These are phyloP conservation scores for Rhopalosiphum nymphaeae DNA, from an alignment of 2,888 invertebrate species.

Conservation along the genomic window DNA sequence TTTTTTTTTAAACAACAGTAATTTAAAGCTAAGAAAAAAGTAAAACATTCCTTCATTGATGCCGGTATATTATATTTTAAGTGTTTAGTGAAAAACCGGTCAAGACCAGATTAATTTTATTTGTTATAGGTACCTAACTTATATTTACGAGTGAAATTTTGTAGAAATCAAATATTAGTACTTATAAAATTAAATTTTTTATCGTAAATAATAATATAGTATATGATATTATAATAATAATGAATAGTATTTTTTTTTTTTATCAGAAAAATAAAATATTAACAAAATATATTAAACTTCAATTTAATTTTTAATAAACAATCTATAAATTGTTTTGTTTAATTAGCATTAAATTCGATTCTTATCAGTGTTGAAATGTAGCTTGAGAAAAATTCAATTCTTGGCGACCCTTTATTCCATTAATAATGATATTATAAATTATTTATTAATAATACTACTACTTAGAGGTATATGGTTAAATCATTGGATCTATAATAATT, in stretches of 20 bases:
- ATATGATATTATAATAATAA: too few species aligned
- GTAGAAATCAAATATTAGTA: background rate
- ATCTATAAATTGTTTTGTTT: background rate
- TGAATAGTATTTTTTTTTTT: background rate
- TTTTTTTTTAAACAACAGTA: background rate
- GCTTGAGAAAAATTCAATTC: background rate
- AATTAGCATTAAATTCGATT: background rate
- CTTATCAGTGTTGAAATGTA: background rate
- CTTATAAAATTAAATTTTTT: background rate
- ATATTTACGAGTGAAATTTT: background rate
- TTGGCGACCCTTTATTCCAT: background rate
- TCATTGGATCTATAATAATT: background rate
- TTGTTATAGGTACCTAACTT: background rate
- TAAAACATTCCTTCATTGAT: background rate
- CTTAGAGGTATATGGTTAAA: background rate
- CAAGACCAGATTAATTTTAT: constrained; percentile 1
- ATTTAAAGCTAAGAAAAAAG: background rate
- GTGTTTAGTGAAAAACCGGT: constrained; percentile 31
- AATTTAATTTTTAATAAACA: background rate
- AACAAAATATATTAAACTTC: background rate
- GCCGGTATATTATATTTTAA: background rate
- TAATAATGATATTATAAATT: background rate
- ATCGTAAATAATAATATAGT: background rate
- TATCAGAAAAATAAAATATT: background rate
- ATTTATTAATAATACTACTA: background rate